phyloP scores from a whole-genome alignment of 2,888 invertebrate species.

The Hylaea fasciaria region DNA sequence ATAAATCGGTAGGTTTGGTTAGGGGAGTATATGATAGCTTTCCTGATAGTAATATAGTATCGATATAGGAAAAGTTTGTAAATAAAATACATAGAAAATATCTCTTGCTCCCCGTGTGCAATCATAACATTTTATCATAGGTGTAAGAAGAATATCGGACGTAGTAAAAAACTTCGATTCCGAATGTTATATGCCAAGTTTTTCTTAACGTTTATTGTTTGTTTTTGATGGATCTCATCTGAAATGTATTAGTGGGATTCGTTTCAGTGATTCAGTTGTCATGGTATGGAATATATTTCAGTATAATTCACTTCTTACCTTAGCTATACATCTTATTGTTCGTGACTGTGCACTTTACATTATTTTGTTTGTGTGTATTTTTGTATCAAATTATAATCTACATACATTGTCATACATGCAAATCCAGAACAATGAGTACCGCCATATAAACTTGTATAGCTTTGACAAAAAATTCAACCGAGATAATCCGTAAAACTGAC shows the following conservation, averaged over 20 bases:
- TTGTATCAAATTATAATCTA: no score
- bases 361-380: no score
- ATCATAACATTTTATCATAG: conserved; percentile 82
- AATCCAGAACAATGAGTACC: no score
- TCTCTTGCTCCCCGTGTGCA: conserved; percentile 55
- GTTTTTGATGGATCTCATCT: conserved; percentile 61
- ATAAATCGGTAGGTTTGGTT: conserved; percentile 52
- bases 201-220: conserved; percentile 66
- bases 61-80: conserved; percentile 74
- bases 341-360: no score
- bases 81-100: conserved; percentile 81
- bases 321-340: no score
- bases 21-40: conserved; percentile 57
- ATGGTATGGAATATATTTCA: background rate
- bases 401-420: no score
- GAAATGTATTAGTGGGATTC: conserved; percentile 46
- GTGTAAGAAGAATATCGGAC: conserved; percentile 75
- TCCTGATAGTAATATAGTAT: conserved; percentile 67
- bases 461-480: no score
- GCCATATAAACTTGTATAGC: no score
- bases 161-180: conserved; percentile 75
- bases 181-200: conserved; percentile 70
- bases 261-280: background rate
- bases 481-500: background rate
- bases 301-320: no score